These are phyloP conservation scores for Cotesia vestalis DNA, from an alignment of 1,140 invertebrate species.

Conservation along the genomic window DNA sequence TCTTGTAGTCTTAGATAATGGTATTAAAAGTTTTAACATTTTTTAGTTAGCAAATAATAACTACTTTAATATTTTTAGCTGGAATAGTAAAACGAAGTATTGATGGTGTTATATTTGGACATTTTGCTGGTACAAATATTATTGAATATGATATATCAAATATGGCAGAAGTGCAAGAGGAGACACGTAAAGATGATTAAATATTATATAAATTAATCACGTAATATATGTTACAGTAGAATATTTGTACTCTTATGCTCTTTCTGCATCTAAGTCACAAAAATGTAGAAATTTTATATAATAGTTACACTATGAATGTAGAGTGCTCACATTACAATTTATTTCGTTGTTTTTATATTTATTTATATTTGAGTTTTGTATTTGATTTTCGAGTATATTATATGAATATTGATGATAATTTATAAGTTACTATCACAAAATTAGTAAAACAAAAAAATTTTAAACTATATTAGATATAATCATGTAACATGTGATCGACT, in stretches of 20 bases:
- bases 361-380: too few relatives aligned
- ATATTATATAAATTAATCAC: constrained; percentile 3
- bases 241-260: constrained; percentile 1
- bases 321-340: too few relatives aligned
- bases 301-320: neutral
- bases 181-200: constrained; percentile 18
- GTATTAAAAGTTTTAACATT: too few relatives aligned
- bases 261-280: too few relatives aligned
- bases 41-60: neutral
- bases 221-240: constrained; percentile 34
- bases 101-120: constrained; percentile 73
- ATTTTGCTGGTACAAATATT: constrained; percentile 78
- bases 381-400: too few relatives aligned
- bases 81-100: constrained; percentile 76
- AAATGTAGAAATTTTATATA: constrained; percentile 6
- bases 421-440: too few relatives aligned
- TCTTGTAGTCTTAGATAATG: too few relatives aligned
- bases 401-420: too few relatives aligned
- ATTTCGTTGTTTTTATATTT: too few relatives aligned
- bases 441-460: too few relatives aligned
- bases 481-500: too few relatives aligned
- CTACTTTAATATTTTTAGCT: constrained; percentile 36
- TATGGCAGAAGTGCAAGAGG: constrained; percentile 66
- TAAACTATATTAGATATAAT: too few relatives aligned
- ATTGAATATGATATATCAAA: constrained; percentile 79